These are phyloP conservation scores for Emydura subglobosa DNA, from an alignment of 2,113 vertebrate species.

Conservation along the genomic window DNA sequence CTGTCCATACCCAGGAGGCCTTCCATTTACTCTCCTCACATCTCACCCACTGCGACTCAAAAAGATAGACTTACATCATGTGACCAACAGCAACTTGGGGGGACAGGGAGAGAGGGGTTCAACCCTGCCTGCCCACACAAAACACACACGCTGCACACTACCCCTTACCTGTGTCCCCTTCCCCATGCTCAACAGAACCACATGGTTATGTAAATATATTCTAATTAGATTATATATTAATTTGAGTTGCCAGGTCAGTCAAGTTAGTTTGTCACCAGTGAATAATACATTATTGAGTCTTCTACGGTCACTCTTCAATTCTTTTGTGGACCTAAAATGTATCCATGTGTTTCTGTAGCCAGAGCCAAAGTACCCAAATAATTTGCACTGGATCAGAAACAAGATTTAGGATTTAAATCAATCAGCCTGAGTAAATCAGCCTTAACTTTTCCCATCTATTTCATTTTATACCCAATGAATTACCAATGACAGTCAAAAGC, in stretches of 20 bases:
- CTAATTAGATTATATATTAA: not conserved
- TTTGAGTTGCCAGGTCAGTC: not conserved
- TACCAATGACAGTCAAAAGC: not conserved
- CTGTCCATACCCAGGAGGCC: not conserved
- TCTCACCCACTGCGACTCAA: not conserved
- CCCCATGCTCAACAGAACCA: not conserved
- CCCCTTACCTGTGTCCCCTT: too few relatives aligned
- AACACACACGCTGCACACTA: too few relatives aligned
- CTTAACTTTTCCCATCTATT: not conserved
- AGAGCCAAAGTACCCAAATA: not conserved
- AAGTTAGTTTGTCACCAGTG: not conserved
- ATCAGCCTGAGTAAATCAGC: not conserved
- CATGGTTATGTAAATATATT: not conserved
- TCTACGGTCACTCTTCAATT: not conserved
- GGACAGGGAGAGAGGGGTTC: not conserved
- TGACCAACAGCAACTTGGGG: not conserved
- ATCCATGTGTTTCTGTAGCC: not conserved
- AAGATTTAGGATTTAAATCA: not conserved
- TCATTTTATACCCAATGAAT: not conserved
- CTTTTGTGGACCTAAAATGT: not conserved
- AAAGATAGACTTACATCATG: not conserved
- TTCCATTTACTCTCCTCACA: not conserved
- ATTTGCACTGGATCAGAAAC: not conserved
- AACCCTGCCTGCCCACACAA: not conserved
- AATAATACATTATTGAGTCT: not conserved